Evolutionary conservation across 2,797 vertebrate species (phyloP), one percentile per base, ranked within the genome.

Genomic region (Poecilia velifera): DNA sequence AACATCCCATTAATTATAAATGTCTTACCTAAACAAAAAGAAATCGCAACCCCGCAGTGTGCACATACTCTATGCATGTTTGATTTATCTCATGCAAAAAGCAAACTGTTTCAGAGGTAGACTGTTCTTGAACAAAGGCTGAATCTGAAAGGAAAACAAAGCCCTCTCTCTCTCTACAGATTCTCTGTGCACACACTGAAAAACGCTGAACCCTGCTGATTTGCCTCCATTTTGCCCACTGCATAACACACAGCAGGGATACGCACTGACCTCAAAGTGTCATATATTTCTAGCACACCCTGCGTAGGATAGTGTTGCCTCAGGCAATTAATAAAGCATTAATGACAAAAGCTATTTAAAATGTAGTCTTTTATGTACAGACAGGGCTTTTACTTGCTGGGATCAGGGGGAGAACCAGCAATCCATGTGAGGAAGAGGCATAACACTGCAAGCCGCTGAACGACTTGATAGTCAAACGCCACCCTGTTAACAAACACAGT

Each of bases 291-390:
- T 95, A 96, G 96, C 96, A 97, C 95, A 96, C 96, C 95, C 94
- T 91, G 96, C 95, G 91, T 95, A 90, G 94, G 92, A 95, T 96
- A 96, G 92, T 90, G 93, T 97, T 93, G 97, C 98, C 97, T 90
- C 90, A 74, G 97, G 98, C 98, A 97, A 97, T 98, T 98, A 98
- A 98, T 98, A 98, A 98, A 98, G 97, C 97, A 98, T 98, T 98
- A 98, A 98, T 97, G 98, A 98, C 97, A 98, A 98, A 97, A 96
- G 96, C 97, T 96, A 97, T 98, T 98, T 97, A 96, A 98, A 98
- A 97, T 96, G 96, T 96, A 95, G 96, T 96, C 95, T 96, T 96
- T 96, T 97, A 96, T 96, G 94, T 96, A 94, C 84, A 92, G 96
- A 96, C 96, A 96, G 94, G 92, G 96, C 96, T 97, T 97, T 96